Evolutionary conservation across 2,797 vertebrate genomes (phyloP).

Genomic region (Tadarida brasiliensis): DNA sequence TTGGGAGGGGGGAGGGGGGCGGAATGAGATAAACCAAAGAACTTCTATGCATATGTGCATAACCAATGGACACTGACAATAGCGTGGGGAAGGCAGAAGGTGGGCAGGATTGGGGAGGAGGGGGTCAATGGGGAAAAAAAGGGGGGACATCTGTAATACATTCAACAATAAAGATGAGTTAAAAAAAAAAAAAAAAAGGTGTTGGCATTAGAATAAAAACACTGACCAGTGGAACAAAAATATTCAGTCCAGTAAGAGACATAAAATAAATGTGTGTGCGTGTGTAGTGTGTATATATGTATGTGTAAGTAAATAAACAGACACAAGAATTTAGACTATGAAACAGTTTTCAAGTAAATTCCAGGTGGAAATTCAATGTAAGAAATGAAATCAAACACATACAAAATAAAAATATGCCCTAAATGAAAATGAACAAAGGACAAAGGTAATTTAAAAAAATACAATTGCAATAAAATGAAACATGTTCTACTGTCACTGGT

Average conservation of each 20-base stretch:
- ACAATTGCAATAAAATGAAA: background rate
- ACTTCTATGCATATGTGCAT: too few species aligned
- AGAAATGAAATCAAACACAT: constrained; percentile 53
- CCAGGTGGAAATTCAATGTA: background rate
- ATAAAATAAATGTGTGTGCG: constrained; percentile 1
- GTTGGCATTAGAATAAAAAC: background rate
- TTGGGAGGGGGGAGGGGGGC: background rate
- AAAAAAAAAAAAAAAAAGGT: too few species aligned
- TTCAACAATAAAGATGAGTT: too few species aligned
- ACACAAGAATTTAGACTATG: background rate
- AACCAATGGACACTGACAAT: too few species aligned
- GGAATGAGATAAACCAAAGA: too few species aligned
- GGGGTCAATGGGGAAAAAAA: too few species aligned
- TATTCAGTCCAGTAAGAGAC: background rate
- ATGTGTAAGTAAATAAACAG: background rate
- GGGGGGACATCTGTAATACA: too few species aligned
- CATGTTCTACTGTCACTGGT: background rate
- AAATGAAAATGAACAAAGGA: constrained; percentile 28
- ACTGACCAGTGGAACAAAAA: constrained; percentile 7
- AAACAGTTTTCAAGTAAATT: constrained; percentile 34
- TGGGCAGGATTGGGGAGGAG: too few species aligned
- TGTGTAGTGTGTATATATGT: background rate
- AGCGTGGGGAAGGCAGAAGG: too few species aligned
- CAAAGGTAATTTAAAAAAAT: background rate
- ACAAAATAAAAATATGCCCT: constrained; percentile 19